phyloP scores from a whole-genome alignment of 2,113 vertebrate genomes.

The Cephalopholis sonnerati region DNA sequence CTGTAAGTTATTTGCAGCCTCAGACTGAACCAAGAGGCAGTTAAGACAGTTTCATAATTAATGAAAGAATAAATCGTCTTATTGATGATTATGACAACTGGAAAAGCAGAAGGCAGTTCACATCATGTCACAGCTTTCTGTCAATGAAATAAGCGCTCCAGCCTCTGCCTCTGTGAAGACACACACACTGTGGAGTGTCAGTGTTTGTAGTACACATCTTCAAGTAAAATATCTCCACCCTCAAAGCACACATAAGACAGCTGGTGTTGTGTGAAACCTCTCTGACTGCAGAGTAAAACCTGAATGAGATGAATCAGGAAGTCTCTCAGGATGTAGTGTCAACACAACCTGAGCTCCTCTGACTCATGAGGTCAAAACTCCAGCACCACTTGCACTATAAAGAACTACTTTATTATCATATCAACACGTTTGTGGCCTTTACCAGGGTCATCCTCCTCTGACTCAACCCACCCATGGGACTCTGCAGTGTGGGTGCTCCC shows the following conservation, averaged over 20 bases:
- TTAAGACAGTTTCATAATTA: too few relatives aligned
- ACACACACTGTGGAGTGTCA: background rate
- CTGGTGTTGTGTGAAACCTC: background rate
- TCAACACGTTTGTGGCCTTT: background rate
- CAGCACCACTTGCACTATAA: background rate
- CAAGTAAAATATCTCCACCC: background rate
- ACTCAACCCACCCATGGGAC: constrained; percentile 66
- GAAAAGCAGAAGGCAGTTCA: background rate
- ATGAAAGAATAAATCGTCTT: background rate
- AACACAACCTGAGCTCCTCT: constrained; percentile 45
- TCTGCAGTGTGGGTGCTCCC: constrained; percentile 57
- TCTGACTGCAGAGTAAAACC: constrained; percentile 8
- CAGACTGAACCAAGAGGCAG: background rate
- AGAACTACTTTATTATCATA: background rate
- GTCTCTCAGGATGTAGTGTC: constrained; percentile 44
- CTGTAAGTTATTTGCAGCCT: background rate
- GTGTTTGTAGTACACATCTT: background rate
- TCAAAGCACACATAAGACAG: background rate
- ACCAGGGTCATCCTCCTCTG: constrained; percentile 28
- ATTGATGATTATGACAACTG: background rate
- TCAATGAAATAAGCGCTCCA: background rate
- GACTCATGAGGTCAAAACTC: background rate
- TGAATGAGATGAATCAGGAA: constrained; percentile 52
- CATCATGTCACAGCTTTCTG: background rate
- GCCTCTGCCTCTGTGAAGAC: background rate